Evolutionary conservation across 2,113 vertebrate genomes (phyloP).

Genomic region (Neofelis nebulosa): DNA sequence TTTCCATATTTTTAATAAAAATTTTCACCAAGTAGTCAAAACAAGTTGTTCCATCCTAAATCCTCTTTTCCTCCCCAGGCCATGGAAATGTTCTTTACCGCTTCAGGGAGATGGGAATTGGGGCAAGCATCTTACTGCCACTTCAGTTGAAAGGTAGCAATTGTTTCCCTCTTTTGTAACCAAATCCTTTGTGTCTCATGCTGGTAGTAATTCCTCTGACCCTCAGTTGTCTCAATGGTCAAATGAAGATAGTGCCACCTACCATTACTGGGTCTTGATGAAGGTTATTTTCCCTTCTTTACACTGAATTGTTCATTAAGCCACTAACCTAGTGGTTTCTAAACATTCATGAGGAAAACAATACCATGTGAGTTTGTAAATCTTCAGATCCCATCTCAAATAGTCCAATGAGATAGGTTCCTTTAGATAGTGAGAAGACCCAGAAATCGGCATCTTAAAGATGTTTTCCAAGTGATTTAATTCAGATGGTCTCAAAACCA

Average conservation of each 20-base stretch:
- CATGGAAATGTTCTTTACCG: accelerated
- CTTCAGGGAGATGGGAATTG: background rate
- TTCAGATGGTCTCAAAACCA: background rate
- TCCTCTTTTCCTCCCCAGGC: background rate
- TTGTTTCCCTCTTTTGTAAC: background rate
- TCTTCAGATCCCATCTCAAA: background rate
- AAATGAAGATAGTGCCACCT: background rate
- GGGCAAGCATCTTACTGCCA: background rate
- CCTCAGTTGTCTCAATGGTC: background rate
- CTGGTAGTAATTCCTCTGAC: background rate
- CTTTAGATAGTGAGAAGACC: background rate
- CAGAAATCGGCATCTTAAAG: background rate
- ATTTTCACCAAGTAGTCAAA: background rate
- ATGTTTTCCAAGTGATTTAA: background rate
- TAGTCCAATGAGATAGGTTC: background rate
- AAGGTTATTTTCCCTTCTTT: background rate
- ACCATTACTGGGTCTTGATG: background rate
- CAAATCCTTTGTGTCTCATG: background rate
- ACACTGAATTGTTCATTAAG: background rate
- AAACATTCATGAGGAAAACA: background rate
- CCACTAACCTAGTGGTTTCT: background rate
- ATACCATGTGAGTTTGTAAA: background rate
- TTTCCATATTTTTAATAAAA: background rate
- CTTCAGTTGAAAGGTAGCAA: background rate
- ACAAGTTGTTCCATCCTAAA: background rate